Percentiles rank a stretch among this genome's conserved stretches.
phyloP scores from a whole-genome alignment of 2,888 invertebrate species.

The Protophormia terraenovae region DNA sequence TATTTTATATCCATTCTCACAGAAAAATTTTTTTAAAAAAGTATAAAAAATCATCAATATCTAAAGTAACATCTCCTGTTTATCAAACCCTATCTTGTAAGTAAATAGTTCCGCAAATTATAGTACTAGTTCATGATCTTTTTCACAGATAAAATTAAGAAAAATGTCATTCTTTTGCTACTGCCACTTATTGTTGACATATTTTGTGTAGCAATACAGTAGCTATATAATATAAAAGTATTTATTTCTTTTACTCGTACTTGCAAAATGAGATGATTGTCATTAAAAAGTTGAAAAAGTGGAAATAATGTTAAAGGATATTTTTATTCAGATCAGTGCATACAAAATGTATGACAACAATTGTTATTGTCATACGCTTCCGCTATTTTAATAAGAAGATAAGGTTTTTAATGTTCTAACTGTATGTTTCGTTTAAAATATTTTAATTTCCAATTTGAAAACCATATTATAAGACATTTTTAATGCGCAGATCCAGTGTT shows the following conservation, averaged over 20 bases:
- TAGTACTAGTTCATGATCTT: conserved; percentile 31
- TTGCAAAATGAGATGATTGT: conserved; percentile 31
- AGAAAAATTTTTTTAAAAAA: too few species aligned
- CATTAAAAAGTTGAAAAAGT: conserved; percentile 52
- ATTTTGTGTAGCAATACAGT: conserved; percentile 4
- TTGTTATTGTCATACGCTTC: not conserved
- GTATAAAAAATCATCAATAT: too few species aligned
- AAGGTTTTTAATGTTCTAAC: too few species aligned
- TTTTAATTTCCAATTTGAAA: too few species aligned
- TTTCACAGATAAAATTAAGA: conserved; percentile 44
- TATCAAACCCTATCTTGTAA: not conserved
- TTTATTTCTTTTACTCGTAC: not conserved
- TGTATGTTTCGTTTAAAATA: too few species aligned
- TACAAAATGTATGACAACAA: not conserved
- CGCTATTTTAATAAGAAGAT: not conserved
- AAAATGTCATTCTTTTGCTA: conserved; percentile 45
- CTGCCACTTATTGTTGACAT: conserved; percentile 42
- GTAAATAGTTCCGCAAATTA: not conserved
- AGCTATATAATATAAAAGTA: conserved; percentile 38
- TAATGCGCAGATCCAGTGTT: too few species aligned
- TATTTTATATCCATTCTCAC: too few species aligned
- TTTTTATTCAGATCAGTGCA: conserved; percentile 9
- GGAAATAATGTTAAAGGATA: conserved; percentile 47
- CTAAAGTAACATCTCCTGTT: not conserved
- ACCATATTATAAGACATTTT: too few species aligned